Percentiles rank a stretch among this genome's conserved stretches.
Evolutionary conservation across 2,888 invertebrate species (phyloP).

Genomic region (Leucania comma): DNA sequence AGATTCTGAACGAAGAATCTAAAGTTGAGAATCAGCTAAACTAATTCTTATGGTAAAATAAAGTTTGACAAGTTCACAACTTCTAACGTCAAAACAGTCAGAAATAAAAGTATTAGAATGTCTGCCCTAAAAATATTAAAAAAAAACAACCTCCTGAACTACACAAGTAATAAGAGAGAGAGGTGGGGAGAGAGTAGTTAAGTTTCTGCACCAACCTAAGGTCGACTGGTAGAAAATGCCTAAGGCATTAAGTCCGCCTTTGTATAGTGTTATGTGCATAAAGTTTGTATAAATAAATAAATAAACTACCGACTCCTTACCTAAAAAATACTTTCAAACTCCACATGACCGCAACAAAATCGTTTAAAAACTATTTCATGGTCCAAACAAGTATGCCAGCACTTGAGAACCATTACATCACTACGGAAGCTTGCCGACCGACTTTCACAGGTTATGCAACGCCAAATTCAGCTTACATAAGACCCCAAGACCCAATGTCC

Average conservation of each 20-base stretch:
- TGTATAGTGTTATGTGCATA: too few species aligned
- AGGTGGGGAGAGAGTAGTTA: too few species aligned
- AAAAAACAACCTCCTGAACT: neutral
- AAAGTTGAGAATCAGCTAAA: neutral
- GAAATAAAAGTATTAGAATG: neutral
- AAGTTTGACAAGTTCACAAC: neutral
- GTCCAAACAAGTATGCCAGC: conserved; percentile 79
- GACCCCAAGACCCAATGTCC: conserved; percentile 88
- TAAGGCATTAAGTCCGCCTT: too few species aligned
- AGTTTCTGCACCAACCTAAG: too few species aligned
- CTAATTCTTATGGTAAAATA: neutral
- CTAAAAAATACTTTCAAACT: conserved; percentile 53
- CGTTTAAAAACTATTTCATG: conserved; percentile 72
- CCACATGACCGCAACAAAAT: conserved; percentile 64
- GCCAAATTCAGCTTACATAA: conserved; percentile 84
- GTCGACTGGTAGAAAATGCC: too few species aligned
- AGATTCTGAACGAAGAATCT: neutral
- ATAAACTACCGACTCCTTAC: conserved; percentile 54
- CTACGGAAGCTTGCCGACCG: conserved; percentile 85
- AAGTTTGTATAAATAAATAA: too few species aligned
- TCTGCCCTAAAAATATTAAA: neutral
- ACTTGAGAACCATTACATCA: conserved; percentile 81
- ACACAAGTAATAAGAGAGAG: too few species aligned
- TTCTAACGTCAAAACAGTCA: neutral
- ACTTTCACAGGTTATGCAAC: conserved; percentile 87